Evolutionary conservation across 1,140 invertebrate species (phyloP).

Genomic region (Gryon sp.): DNA sequence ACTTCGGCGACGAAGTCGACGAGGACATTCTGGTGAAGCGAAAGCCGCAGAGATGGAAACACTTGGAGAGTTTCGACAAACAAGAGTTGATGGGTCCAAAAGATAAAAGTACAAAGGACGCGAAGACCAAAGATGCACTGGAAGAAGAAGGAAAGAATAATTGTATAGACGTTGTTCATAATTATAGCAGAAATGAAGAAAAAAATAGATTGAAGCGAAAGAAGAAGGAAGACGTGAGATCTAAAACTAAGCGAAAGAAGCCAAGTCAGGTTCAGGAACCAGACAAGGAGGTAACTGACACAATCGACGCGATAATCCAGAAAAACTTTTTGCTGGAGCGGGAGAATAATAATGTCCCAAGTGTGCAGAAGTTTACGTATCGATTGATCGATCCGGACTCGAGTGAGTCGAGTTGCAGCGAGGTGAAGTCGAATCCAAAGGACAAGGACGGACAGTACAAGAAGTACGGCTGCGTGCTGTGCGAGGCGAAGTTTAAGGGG

Average conservation of each 20-base stretch:
- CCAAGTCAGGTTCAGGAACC: constrained; percentile 18
- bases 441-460: constrained; percentile 56
- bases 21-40: constrained; percentile 16
- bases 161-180: neutral
- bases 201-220: constrained; percentile 19
- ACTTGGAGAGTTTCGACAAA: constrained; percentile 6
- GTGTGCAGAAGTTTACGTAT: constrained; percentile 33
- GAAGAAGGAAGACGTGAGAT: neutral
- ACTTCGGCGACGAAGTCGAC: constrained; percentile 9
- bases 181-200: constrained; percentile 3
- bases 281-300: constrained; percentile 65
- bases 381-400: constrained; percentile 29
- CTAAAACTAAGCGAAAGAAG: constrained; percentile 16
- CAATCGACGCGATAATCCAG: constrained; percentile 71
- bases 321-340: constrained; percentile 69
- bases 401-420: neutral
- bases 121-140: constrained; percentile 19
- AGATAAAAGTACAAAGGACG: constrained; percentile 5
- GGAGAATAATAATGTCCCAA: constrained; percentile 72
- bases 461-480: constrained; percentile 85
- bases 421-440: no score
- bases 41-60: constrained; percentile 39
- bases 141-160: neutral
- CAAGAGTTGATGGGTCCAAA: constrained; percentile 11
- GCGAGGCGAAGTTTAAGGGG: constrained; percentile 86